A percentile compares a stretch with the other conserved stretches of the same genome.
Conservation (phyloP, 2,113 vertebrate species). For the Pterophyllum scalare region DNA sequence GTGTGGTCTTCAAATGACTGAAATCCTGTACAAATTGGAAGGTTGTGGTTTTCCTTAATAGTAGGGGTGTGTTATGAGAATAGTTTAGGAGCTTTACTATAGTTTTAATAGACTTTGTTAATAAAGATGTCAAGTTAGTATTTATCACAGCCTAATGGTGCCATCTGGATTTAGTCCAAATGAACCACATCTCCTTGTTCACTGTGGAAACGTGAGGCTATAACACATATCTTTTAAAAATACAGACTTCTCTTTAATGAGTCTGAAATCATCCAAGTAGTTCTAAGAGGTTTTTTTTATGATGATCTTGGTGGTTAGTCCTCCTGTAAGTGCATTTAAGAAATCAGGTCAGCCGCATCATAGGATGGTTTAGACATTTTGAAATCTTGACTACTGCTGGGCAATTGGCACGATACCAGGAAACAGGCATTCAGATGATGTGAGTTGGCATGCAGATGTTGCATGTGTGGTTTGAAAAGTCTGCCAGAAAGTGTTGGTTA, state of each 20-base stretch:
- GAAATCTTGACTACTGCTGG: not conserved
- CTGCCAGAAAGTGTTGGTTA: not conserved
- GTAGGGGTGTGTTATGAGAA: not conserved
- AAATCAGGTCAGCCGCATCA: not conserved
- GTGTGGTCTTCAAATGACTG: not conserved
- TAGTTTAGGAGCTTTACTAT: no score
- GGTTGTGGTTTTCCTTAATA: not conserved
- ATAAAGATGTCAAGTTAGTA: not conserved
- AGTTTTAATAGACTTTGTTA: not conserved
- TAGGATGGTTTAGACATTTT: not conserved
- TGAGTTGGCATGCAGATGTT: not conserved
- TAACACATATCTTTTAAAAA: not conserved
- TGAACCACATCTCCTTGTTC: not conserved
- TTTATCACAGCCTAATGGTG: no score
- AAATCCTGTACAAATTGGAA: not conserved
- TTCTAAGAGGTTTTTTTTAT: not conserved
- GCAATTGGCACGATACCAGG: not conserved
- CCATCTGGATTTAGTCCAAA: no score
- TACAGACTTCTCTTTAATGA: not conserved
- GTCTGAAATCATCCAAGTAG: not conserved
- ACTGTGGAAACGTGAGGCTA: not conserved
- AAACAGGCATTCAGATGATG: not conserved
- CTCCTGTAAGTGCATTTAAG: not conserved
- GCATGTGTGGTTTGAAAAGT: not conserved
- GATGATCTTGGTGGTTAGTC: not conserved